phyloP scores from a whole-genome alignment of 2,797 vertebrate genomes.

The Gallirallus australis region DNA sequence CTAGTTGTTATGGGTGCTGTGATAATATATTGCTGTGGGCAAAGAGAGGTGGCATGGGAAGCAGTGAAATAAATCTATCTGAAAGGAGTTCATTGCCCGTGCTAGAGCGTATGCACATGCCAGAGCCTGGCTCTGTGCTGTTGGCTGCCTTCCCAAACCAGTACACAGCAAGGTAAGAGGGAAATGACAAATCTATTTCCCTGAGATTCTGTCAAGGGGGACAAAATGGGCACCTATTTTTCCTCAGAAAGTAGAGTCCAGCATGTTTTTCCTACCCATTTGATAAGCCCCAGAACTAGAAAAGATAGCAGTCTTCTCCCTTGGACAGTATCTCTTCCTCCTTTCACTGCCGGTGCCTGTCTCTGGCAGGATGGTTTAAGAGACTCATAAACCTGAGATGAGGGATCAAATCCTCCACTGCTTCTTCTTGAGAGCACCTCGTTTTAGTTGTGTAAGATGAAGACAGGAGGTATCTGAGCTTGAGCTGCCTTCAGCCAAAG shows the following conservation, averaged over 20 bases:
- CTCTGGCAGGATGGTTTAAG: not conserved
- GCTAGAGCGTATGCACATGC: not conserved
- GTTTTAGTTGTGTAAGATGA: not conserved
- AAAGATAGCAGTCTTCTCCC: not conserved
- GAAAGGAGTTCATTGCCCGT: not conserved
- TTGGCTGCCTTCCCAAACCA: constrained; percentile 24
- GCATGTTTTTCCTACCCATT: not conserved
- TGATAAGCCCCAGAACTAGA: not conserved
- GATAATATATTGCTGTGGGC: not conserved
- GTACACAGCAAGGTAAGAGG: not conserved
- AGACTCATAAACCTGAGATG: not conserved
- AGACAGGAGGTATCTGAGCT: not conserved
- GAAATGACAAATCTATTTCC: not conserved
- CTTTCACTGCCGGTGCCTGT: not conserved
- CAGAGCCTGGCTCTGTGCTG: not conserved
- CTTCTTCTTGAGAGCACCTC: not conserved
- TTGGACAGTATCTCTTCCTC: not conserved
- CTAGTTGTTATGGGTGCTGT: not conserved
- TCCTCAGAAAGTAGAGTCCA: not conserved
- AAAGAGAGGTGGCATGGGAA: not conserved
- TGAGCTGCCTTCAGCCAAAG: not conserved
- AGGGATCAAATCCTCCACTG: not conserved
- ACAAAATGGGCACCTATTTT: not conserved
- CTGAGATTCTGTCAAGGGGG: not conserved
- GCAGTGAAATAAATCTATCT: constrained; percentile 5